Conservation (phyloP, 2,888 invertebrate species). For the Euphydryas editha region DNA sequence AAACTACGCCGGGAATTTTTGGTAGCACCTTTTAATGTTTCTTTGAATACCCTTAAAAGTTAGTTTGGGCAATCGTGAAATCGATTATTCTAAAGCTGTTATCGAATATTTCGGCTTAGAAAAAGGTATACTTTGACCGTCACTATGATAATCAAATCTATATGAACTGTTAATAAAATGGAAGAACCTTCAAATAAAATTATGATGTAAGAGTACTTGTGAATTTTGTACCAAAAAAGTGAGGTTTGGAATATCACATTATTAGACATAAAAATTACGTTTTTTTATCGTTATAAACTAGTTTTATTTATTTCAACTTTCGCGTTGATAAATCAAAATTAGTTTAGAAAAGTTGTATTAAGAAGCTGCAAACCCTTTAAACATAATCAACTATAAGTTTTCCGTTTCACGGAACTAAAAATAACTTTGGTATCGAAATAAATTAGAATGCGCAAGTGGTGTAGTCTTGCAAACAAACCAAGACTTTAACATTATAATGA, state of each 20-base stretch:
- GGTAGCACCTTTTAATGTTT: constrained; percentile 1
- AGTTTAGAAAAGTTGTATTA: constrained; percentile 13
- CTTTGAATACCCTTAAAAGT: constrained; percentile 7
- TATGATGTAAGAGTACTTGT: too few species aligned
- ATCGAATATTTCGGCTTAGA: background rate
- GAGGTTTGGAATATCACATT: too few species aligned
- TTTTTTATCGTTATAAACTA: background rate
- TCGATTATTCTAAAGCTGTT: background rate
- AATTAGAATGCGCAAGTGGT: constrained; percentile 4
- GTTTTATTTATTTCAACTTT: background rate
- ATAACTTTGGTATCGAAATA: constrained; percentile 25
- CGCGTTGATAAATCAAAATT: constrained; percentile 8
- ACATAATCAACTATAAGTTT: constrained; percentile 26
- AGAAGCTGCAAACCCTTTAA: constrained; percentile 17
- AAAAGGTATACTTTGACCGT: background rate
- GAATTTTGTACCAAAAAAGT: too few species aligned
- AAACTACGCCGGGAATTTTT: constrained; percentile 8
- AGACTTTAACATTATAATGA: constrained; percentile 7
- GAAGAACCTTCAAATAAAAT: background rate
- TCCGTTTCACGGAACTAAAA: constrained; percentile 23
- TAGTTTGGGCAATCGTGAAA: constrained; percentile 1
- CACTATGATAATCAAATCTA: background rate
- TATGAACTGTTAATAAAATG: too few species aligned
- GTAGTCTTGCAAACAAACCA: constrained; percentile 12
- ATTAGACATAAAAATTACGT: too few species aligned